A percentile compares a stretch with the other conserved stretches of the same genome.
Conservation (phyloP, 2,888 invertebrate genomes). For the Synergus gifuensis region DNA sequence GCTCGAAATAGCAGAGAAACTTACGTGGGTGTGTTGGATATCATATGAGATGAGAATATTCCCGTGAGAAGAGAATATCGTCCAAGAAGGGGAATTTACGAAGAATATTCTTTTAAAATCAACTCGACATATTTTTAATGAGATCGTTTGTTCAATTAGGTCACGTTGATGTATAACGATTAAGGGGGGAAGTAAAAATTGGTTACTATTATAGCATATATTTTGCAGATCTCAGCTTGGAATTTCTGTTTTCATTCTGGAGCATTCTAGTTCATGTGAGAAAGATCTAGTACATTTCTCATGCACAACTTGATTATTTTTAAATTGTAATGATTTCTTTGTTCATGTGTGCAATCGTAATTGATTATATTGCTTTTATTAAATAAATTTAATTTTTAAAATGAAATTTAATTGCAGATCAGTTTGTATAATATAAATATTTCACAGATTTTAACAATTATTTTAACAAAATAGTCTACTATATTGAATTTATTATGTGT, state of each 20-base stretch:
- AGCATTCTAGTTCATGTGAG: not conserved
- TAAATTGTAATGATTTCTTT: constrained; percentile 11
- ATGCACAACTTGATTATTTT: constrained; percentile 26
- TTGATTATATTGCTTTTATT: not conserved
- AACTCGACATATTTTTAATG: not conserved
- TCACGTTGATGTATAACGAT: not conserved
- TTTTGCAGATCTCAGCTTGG: not conserved
- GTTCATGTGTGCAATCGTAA: not conserved
- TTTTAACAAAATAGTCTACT: too few species aligned
- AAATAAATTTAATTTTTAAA: not conserved
- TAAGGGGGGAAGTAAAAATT: not conserved
- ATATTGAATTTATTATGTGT: too few species aligned
- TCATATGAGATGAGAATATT: constrained; percentile 50
- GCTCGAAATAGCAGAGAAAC: constrained; percentile 73
- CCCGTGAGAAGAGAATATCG: constrained; percentile 10
- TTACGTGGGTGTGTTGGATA: constrained; percentile 62
- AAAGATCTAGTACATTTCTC: constrained; percentile 27
- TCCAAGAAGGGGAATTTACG: not conserved
- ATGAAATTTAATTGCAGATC: not conserved
- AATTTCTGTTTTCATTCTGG: not conserved
- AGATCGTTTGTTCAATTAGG: not conserved
- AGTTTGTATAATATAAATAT: not conserved
- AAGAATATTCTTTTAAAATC: constrained; percentile 17
- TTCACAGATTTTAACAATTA: not conserved
- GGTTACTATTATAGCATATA: not conserved